These are phyloP conservation scores for Pelusios castaneus DNA, from an alignment of 2,113 vertebrate species.

Conservation along the genomic window DNA sequence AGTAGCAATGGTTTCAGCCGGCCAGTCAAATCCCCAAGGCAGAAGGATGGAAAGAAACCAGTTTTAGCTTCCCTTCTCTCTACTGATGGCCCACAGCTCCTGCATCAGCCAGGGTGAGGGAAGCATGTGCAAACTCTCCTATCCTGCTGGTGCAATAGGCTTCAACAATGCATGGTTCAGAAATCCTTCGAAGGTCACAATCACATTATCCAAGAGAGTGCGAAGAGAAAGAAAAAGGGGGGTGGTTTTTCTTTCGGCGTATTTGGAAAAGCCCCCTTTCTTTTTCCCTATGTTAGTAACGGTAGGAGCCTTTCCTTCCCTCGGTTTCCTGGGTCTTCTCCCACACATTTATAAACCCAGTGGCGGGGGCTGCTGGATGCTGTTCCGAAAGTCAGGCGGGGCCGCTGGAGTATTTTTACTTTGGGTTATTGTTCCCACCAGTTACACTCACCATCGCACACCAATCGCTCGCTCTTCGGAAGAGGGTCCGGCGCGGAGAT, in stretches of 20 bases:
- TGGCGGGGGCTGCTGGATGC: not conserved
- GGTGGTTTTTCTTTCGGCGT: not conserved
- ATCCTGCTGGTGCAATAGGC: not conserved
- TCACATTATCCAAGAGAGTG: constrained; percentile 16
- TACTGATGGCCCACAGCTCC: constrained; percentile 31
- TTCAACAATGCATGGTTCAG: constrained; percentile 30
- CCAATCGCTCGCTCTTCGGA: not conserved
- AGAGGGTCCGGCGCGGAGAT: not conserved
- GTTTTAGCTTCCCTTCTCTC: constrained; percentile 52
- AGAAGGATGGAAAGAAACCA: constrained; percentile 33
- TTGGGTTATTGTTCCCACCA: fast-evolving
- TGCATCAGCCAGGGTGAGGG: constrained; percentile 8
- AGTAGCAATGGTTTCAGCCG: constrained; percentile 42
- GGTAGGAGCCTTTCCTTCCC: constrained; percentile 35
- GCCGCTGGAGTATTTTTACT: constrained; percentile 9
- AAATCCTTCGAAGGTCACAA: constrained; percentile 58
- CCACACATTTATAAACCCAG: constrained; percentile 68
- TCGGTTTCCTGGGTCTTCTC: constrained; percentile 39
- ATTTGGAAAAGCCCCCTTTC: constrained; percentile 22
- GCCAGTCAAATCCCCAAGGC: constrained; percentile 8
- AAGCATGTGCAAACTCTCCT: constrained; percentile 22
- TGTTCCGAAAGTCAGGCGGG: not conserved
- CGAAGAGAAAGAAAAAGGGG: constrained; percentile 4
- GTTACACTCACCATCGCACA: not conserved
- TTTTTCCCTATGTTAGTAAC: constrained; percentile 25